Conservation (phyloP, 2,113 vertebrate genomes). For the Atlantisia rogersi region DNA sequence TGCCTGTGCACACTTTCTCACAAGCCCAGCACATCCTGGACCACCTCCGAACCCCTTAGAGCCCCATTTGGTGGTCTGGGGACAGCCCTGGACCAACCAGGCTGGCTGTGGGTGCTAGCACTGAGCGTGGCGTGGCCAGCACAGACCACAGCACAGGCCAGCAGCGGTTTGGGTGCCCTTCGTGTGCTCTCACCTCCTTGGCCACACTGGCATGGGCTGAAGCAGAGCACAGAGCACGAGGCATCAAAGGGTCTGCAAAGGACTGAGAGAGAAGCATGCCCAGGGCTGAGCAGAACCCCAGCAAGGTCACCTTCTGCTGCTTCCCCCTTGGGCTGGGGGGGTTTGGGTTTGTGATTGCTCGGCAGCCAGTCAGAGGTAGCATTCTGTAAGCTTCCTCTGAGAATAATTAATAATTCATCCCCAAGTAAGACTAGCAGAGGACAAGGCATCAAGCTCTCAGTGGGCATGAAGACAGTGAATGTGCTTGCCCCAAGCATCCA, state of each 20-base stretch:
- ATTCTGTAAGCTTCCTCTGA: neutral
- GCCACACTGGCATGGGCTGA: neutral
- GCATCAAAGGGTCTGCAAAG: neutral
- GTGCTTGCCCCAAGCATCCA: neutral
- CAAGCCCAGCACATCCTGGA: neutral
- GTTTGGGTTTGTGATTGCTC: neutral
- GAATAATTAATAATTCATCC: neutral
- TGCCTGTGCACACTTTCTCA: neutral
- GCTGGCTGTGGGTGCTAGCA: neutral
- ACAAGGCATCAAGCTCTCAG: neutral
- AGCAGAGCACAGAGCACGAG: neutral
- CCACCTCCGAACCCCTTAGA: neutral
- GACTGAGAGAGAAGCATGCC: neutral
- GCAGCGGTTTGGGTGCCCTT: neutral
- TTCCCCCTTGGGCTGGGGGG: neutral
- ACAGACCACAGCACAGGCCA: too few species aligned
- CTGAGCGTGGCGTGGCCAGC: fast-evolving
- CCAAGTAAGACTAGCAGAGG: neutral
- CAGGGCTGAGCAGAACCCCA: neutral
- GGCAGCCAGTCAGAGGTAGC: neutral
- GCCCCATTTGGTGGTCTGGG: fast-evolving
- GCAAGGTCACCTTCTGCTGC: neutral
- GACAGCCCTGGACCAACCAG: neutral
- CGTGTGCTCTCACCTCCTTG: neutral
- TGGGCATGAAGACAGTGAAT: neutral